phyloP scores from a whole-genome alignment of 2,797 vertebrate species.

The Urophycis tenuis region DNA sequence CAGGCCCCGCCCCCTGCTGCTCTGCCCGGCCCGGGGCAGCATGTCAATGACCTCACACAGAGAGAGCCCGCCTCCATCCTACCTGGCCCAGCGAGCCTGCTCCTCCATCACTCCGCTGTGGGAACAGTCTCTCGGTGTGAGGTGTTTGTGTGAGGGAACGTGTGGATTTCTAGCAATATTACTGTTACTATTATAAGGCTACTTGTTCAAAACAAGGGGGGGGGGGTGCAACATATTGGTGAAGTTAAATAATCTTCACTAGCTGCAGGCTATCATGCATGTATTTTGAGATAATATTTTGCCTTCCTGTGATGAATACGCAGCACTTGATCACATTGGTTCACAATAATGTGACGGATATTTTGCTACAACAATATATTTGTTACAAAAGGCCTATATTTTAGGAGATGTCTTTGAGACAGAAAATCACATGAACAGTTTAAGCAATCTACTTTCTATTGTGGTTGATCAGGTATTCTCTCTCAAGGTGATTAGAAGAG shows the following conservation, averaged over 20 bases:
- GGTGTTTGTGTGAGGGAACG: not conserved
- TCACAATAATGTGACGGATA: too few species aligned
- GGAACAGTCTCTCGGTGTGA: not conserved
- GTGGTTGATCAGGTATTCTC: too few species aligned
- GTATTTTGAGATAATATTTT: too few species aligned
- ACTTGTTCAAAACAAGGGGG: not conserved
- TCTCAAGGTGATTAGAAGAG: too few species aligned
- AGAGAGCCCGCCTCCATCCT: not conserved
- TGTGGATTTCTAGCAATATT: not conserved
- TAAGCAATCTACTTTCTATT: too few species aligned
- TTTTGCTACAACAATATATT: too few species aligned
- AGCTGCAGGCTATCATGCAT: not conserved
- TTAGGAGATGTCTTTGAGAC: too few species aligned
- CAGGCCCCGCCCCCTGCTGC: slow-evolving; percentile 62
- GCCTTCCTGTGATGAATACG: too few species aligned
- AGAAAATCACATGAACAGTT: too few species aligned
- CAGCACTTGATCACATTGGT: too few species aligned
- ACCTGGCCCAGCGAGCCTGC: not conserved
- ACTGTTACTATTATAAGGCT: not conserved
- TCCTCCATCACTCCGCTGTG: not conserved
- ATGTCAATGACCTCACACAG: not conserved
- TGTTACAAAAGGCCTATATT: too few species aligned
- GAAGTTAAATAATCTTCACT: not conserved
- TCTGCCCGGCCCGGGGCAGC: slow-evolving; percentile 31
- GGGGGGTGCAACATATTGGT: not conserved